phyloP scores from a whole-genome alignment of 2,113 vertebrate species.

The Drymodes brunneopygia region DNA sequence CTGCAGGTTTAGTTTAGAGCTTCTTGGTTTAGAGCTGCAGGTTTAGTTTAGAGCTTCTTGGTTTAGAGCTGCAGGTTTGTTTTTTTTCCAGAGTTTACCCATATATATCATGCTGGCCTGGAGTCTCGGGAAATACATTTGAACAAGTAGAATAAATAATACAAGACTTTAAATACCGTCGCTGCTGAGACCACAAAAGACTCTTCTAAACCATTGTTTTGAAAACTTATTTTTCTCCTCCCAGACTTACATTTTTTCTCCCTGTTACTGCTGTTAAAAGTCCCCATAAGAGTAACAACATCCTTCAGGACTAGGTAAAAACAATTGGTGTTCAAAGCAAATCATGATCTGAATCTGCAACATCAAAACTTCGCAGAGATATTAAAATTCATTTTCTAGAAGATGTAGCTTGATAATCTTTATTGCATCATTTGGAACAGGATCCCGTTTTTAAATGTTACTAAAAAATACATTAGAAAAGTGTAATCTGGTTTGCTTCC shows the following conservation, averaged over 20 bases:
- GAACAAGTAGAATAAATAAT: neutral
- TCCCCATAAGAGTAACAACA: neutral
- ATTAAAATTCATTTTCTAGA: slow-evolving; percentile 20
- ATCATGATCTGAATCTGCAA: neutral
- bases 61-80: neutral
- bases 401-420: neutral
- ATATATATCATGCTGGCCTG: neutral
- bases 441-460: neutral
- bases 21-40: neutral
- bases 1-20: too few relatives aligned
- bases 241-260: neutral
- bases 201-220: neutral
- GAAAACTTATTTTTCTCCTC: neutral
- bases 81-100: neutral
- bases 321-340: neutral
- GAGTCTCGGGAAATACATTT: neutral
- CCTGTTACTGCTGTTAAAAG: neutral
- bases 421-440: neutral
- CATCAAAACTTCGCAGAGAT: neutral
- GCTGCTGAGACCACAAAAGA: neutral
- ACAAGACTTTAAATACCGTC: neutral
- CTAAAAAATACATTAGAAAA: slow-evolving; percentile 1
- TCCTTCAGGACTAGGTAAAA: neutral
- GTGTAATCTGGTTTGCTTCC: neutral
- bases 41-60: neutral